A percentile compares a stretch with the other conserved stretches of the same genome.
These are phyloP conservation scores for Embiotoca jacksoni DNA, from an alignment of 2,113 vertebrate genomes.

Conservation along the genomic window DNA sequence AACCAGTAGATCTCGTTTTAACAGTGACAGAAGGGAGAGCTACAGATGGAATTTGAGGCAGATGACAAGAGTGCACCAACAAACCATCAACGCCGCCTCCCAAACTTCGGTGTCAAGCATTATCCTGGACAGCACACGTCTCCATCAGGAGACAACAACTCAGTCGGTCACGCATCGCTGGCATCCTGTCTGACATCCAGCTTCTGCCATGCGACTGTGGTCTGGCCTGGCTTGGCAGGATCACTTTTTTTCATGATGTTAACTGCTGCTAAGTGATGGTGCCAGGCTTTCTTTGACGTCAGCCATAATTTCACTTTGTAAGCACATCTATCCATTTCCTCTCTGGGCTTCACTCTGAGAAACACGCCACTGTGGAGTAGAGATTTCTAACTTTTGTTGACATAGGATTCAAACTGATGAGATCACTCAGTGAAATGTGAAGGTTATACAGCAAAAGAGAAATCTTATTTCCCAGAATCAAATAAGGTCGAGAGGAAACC, in stretches of 20 bases:
- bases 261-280: constrained; percentile 57
- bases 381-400: constrained; percentile 62
- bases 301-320: constrained; percentile 70
- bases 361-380: constrained; percentile 16
- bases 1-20: constrained; percentile 1
- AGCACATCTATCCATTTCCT: constrained; percentile 70
- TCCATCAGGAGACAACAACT: constrained; percentile 32
- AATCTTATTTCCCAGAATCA: constrained; percentile 25
- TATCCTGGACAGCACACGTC: constrained; percentile 16
- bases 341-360: constrained; percentile 35
- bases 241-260: constrained; percentile 58
- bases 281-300: constrained; percentile 68
- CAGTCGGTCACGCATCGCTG: constrained; percentile 52
- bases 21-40: not conserved
- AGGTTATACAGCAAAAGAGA: constrained; percentile 16
- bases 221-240: constrained; percentile 47
- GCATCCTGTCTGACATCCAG: constrained; percentile 59
- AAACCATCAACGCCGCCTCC: constrained; percentile 30
- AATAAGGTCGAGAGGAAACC: constrained; percentile 34
- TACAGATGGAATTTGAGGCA: not conserved
- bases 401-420: constrained; percentile 50
- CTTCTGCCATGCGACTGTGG: constrained; percentile 71
- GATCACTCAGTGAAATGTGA: constrained; percentile 32
- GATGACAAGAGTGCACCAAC: not conserved
- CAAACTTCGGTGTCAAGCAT: constrained; percentile 27